Evolutionary conservation across 2,113 vertebrate genomes (phyloP), one percentile per base, ranked within the genome.

Genomic region (Rhynchopsitta pachyrhyncha): DNA sequence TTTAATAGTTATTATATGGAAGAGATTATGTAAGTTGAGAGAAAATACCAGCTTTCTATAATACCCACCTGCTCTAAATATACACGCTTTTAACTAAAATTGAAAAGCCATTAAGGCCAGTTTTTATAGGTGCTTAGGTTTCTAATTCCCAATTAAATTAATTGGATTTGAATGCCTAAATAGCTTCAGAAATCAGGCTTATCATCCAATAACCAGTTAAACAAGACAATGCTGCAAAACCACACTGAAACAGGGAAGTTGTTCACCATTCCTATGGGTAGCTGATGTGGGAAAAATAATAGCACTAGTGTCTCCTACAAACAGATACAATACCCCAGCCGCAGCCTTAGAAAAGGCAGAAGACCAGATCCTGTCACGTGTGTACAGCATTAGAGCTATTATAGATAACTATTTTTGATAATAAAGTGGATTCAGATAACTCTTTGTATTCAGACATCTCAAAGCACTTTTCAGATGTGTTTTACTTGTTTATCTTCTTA

Each of bases 111-210:
- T 87, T 92, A 90, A 91, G 81, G 64, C 59, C 75, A 77, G 60
- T 60, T 93, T 89, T 53, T 79, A 59, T 79, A 90, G 78, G 84
- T 92, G 75, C 90, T 95, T 85, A 92, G 52, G 63, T 74, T 90
- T 90, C 44, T 96, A 94, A 96, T 89, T 95, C 86, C 70, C 70
- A 95, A 64, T 96, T 82, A 95, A 94, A 95, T 87, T 91, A 96
- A 93, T 82, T 85, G 90, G 81, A 95, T 95, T 96, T 69, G 37
- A 93, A 95, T 33, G 82, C 37, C 53, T 90, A 95, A 93, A 96
- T 63, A 76, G 59, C 49, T 86, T 89, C 47, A 90, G 69, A 91
- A 92, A 93, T 66, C 44, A 86, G 64, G 80, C 53, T 88, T 93
- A 73, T 66, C 81, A 90, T 74, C 68, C 69, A 57, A 68, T 33